Evolutionary conservation across 2,113 vertebrate species (phyloP), one percentile per base, ranked within the genome.

Genomic region (Pangasianodon gigas): DNA sequence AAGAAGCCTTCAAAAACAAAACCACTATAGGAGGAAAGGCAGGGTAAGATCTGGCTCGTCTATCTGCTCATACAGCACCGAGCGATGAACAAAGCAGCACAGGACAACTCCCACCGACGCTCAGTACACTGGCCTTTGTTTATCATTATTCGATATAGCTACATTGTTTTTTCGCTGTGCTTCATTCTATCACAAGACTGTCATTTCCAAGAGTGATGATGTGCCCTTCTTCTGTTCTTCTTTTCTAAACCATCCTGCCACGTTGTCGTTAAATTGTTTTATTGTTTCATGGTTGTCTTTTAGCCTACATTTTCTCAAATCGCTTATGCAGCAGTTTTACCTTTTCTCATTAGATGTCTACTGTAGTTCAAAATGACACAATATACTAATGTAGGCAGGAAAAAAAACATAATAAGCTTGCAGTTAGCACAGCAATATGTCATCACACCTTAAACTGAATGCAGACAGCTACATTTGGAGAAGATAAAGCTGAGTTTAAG

Each of bases 31-130:
- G 69, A 77, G 69, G 65, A 44, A 58, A 88, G 69, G 24, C 60
- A 16, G 83, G 51, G 79, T 62, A 82, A 54, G 65, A 88, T 69
- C 87, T 62, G 46, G 54, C 71, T 80, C 19, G 65, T 85, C 84
- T 79, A 69, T 79, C 84, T 16, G 58, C 74, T 86, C 62, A 16
- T 51, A 60, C 37, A 79, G 84, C 26, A 6, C 32, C 3, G 1
- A 19, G 71, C 32, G 54, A 67, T 84, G 54, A 87, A 84, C 88
- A 89, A 89, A 89, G 82, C 88, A 85, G 24, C 71, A n/a, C 52
- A 87, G 74, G 74, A 62, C 74, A 79, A 79, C 86, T 87, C 74
- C 56, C 86, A 87, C 37, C 14, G 71, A 44, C 19, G 24, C 71
- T 62, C 86, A 48, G 54, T 62, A 60, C 74, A n/a, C 60, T 71